Percentiles rank a stretch among this genome's conserved stretches.
Evolutionary conservation across 2,113 vertebrate genomes (phyloP).

Genomic region (Thunnus maccoyii): DNA sequence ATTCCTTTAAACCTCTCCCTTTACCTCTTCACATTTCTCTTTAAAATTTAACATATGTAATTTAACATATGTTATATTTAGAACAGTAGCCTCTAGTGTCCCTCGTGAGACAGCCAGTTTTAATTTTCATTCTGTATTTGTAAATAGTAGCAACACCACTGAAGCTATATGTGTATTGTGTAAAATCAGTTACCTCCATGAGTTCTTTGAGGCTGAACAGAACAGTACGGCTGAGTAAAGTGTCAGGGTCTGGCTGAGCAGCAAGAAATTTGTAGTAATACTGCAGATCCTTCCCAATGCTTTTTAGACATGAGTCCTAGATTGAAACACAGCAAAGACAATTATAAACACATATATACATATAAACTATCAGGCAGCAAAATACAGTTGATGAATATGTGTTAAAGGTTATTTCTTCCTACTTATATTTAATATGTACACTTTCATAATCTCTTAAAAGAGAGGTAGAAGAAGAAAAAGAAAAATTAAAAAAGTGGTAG

Average conservation of each 20-base stretch:
- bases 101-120: background rate
- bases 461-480: background rate
- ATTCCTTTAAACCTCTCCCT: background rate
- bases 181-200: conserved; percentile 69
- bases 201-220: conserved; percentile 67
- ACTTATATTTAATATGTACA: background rate
- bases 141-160: background rate
- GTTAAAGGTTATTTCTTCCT: background rate
- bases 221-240: conserved; percentile 31
- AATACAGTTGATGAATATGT: background rate
- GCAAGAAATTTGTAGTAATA: conserved; percentile 69
- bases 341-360: background rate
- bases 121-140: background rate
- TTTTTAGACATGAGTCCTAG: conserved; percentile 76
- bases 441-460: background rate
- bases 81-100: background rate
- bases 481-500: background rate
- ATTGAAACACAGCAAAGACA: conserved; percentile 1
- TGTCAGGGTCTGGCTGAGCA: conserved; percentile 48
- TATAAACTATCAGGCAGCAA: too few species aligned
- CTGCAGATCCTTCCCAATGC: conserved; percentile 74
- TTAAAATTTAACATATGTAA: background rate
- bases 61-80: background rate
- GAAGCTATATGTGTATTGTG: background rate
- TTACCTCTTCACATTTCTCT: background rate